Evolutionary conservation across 2,113 vertebrate genomes (phyloP).

Genomic region (Charadrius vociferus): DNA sequence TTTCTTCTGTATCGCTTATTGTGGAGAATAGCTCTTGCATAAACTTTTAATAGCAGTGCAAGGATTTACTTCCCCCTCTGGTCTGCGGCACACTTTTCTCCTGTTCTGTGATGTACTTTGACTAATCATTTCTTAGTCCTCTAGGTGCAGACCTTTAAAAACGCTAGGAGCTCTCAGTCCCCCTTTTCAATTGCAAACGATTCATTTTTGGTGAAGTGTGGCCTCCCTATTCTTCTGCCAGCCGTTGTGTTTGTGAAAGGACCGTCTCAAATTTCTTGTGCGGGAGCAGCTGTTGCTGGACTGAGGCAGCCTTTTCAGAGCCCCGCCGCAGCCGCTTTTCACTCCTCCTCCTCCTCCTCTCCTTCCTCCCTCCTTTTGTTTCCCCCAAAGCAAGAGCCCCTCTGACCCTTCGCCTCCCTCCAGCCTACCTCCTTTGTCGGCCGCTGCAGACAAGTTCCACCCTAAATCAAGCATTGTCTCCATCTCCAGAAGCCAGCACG

Average conservation of each 20-base stretch:
- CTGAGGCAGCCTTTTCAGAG: slow-evolving; percentile 78
- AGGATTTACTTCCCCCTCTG: slow-evolving; percentile 58
- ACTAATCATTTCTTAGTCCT: slow-evolving; percentile 73
- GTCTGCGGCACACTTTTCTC: slow-evolving; percentile 67
- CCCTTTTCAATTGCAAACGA: slow-evolving; percentile 82
- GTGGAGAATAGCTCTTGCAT: slow-evolving; percentile 37
- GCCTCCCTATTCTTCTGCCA: slow-evolving; percentile 79
- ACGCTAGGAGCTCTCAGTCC: slow-evolving; percentile 55
- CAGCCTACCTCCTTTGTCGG: slow-evolving; percentile 76
- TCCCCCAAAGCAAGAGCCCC: slow-evolving; percentile 66
- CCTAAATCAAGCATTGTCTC: slow-evolving; percentile 85
- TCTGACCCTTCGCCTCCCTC: slow-evolving; percentile 73
- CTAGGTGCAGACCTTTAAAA: slow-evolving; percentile 75
- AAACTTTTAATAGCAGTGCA: slow-evolving; percentile 47
- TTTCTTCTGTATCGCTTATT: neutral
- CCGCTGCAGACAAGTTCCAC: slow-evolving; percentile 78
- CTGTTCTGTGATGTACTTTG: slow-evolving; percentile 52
- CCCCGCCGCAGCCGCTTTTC: slow-evolving; percentile 64
- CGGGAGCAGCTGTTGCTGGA: slow-evolving; percentile 89
- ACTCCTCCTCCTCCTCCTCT: slow-evolving; percentile 68
- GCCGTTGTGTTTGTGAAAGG: slow-evolving; percentile 89
- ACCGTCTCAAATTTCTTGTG: slow-evolving; percentile 91
- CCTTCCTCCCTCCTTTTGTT: slow-evolving; percentile 76
- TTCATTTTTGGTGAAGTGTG: slow-evolving; percentile 80
- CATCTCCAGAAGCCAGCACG: slow-evolving; percentile 82